Evolutionary conservation across 2,797 vertebrate genomes (phyloP).

Genomic region (Loris lydekkerianus): DNA sequence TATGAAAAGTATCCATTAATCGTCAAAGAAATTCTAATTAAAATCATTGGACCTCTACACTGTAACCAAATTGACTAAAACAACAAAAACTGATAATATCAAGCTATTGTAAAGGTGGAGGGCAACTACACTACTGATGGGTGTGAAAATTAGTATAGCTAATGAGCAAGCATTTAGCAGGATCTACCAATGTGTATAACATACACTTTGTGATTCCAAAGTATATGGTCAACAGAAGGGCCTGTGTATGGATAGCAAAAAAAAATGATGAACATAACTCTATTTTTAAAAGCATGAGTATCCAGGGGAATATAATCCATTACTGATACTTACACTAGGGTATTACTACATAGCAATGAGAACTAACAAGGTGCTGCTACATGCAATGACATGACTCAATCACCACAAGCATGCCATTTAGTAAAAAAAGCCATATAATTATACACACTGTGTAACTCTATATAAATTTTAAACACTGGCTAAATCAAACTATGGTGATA

Average conservation of each 20-base stretch:
- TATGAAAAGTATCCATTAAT: neutral
- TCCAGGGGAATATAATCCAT: neutral
- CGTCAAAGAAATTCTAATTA: conserved; percentile 55
- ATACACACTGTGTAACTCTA: neutral
- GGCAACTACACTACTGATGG: neutral
- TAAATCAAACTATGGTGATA: neutral
- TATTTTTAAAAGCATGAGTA: neutral
- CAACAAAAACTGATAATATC: neutral
- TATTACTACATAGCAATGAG: neutral
- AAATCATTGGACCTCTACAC: neutral
- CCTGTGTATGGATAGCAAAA: neutral
- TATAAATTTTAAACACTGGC: neutral
- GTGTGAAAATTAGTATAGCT: neutral
- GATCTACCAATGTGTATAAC: neutral
- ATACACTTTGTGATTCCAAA: neutral
- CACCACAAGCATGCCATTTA: neutral
- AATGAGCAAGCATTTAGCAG: neutral
- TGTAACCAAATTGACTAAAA: neutral
- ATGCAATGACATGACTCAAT: neutral
- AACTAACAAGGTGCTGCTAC: neutral
- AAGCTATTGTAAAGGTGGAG: neutral
- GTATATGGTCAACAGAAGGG: neutral
- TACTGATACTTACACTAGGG: neutral
- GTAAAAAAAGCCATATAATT: neutral
- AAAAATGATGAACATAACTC: neutral